Base-by-base conservation (phyloP, 1,140 invertebrate species). In the Bombus impatiens region DNA sequence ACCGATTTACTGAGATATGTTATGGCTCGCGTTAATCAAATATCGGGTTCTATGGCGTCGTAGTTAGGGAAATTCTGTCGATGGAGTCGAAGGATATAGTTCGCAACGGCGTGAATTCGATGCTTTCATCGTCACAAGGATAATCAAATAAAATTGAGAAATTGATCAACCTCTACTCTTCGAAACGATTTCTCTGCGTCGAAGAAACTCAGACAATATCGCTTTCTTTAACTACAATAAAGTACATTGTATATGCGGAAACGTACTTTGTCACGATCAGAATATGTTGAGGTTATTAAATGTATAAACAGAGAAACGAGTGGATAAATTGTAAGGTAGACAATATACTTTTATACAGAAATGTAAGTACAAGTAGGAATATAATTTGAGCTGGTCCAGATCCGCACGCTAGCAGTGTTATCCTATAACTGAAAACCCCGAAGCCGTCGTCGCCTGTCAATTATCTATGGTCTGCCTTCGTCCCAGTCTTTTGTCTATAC, bases 131-230 rank as follows among this genome's bases (percentile, higher is more conserved):
- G 70, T 28, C 42, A 15, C 78, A 44, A 57, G 53, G 68, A 57
- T 70, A 81, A 74, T 85, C 84, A 78, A 81, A 85, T 59, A 72
- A 77, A 47, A 80, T 80, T 35, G 78, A 81, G 70, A 81, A 74
- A 81, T 74, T 40, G 84, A 85, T 81, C 84, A 37, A 15, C 35
- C 22, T 57, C 47, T 28, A 3, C 47, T 59, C 47, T 77, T 47
- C 32, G 25, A 53, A 28, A 15, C 75, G 35, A 77, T 53, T 37
- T 59, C 25, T 28, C 25, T 57, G 32, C 32, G 12, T 8, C 5
- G 40, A 25, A 42, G 35, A 77, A 47, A 25, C 32, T 53, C 3
- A 8, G 2, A 2, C 13, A 0, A 22, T 22, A 4, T 47, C 18
- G 15, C 37, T 40, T 13, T 37, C 13, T 9, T 65, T 25, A 37